phyloP scores from a whole-genome alignment of 2,888 invertebrate genomes.

The Pseudoips prasinana region DNA sequence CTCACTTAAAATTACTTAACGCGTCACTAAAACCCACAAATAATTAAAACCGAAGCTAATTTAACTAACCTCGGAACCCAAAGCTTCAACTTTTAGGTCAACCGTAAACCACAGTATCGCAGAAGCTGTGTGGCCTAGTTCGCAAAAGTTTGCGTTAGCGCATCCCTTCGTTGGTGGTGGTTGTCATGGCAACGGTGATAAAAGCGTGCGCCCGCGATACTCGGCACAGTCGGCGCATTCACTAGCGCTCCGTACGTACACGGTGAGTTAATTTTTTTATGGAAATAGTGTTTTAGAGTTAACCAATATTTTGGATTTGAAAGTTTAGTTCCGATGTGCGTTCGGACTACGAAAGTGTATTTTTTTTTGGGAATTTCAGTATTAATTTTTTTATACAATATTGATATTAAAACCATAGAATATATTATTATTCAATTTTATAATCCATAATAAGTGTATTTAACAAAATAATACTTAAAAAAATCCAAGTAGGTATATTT shows the following conservation, averaged over 20 bases:
- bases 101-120: slow-evolving; percentile 22
- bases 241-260: slow-evolving; percentile 66
- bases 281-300: slow-evolving; percentile 1
- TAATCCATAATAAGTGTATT: no score
- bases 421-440: no score
- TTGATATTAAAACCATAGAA: no score
- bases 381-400: no score
- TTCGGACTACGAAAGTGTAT: no score
- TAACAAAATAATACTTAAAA: no score
- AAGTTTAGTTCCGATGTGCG: no score
- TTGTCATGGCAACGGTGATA: slow-evolving; percentile 54
- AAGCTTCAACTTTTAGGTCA: slow-evolving; percentile 5
- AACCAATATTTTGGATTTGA: no score
- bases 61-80: neutral
- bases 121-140: slow-evolving; percentile 34
- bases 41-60: slow-evolving; percentile 3
- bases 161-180: slow-evolving; percentile 50
- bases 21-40: slow-evolving; percentile 10
- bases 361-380: no score
- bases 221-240: slow-evolving; percentile 59
- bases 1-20: neutral
- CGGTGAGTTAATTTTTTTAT: slow-evolving; percentile 60
- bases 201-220: slow-evolving; percentile 47
- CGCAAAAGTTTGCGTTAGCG: slow-evolving; percentile 37
- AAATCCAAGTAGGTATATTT: neutral